phyloP scores from a whole-genome alignment of 2,888 invertebrate genomes.

The Andricus quercusramuli region DNA sequence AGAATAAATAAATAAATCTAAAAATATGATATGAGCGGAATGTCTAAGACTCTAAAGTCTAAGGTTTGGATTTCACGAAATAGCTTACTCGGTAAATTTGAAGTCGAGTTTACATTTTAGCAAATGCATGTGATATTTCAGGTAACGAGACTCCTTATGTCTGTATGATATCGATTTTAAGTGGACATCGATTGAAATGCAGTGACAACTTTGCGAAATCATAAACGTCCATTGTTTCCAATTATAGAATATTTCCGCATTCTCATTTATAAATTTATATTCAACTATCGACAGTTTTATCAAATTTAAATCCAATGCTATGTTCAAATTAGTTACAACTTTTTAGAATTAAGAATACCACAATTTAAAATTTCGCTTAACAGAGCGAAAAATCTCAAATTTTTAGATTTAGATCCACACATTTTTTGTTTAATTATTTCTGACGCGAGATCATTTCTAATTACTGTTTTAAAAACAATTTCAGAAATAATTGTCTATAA shows the following conservation, averaged over 20 bases:
- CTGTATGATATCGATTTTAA: conserved; percentile 61
- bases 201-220: conserved; percentile 56
- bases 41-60: background rate
- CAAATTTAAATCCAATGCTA: background rate
- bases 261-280: background rate
- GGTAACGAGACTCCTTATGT: conserved; percentile 58
- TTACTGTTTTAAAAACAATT: no score
- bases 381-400: no score
- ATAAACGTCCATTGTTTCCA: conserved; percentile 51
- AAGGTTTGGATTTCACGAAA: conserved; percentile 57
- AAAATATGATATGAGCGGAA: background rate
- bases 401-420: no score
- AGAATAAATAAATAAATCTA: background rate
- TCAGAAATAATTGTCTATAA: no score
- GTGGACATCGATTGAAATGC: conserved; percentile 62
- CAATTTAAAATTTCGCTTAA: no score
- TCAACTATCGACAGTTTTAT: background rate
- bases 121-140: conserved; percentile 53
- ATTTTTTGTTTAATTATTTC: no score
- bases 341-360: no score
- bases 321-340: no score
- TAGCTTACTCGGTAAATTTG: conserved; percentile 58
- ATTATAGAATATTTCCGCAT: conserved; percentile 24
- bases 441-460: no score
- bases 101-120: conserved; percentile 53